These are phyloP conservation scores for Drosophila pachea DNA, from an alignment of 1,140 invertebrate genomes.

Conservation along the genomic window DNA sequence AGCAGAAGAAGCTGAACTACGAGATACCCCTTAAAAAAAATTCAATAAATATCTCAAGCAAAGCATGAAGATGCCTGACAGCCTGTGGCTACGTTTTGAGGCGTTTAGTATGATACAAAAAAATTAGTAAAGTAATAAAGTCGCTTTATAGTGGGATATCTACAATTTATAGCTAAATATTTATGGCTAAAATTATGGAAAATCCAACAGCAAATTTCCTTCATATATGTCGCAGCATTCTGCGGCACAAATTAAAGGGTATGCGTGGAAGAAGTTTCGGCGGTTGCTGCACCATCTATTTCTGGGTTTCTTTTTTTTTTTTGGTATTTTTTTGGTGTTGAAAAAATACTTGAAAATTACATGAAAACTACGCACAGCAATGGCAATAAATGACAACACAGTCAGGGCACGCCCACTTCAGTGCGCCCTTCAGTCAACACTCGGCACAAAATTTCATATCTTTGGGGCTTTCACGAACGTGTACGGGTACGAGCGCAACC, in stretches of 20 bases:
- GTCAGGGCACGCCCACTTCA: conserved; percentile 20
- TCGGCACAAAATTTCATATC: conserved; percentile 59
- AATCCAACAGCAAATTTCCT: background rate
- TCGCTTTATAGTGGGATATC: background rate
- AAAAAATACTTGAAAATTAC: conserved; percentile 65
- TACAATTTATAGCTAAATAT: too few relatives aligned
- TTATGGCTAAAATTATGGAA: too few relatives aligned
- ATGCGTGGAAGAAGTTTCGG: conserved; percentile 20
- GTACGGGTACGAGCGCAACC: too few relatives aligned
- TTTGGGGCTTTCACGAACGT: conserved; percentile 44
- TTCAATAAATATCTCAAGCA: background rate
- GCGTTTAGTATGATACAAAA: background rate
- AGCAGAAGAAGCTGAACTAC: conserved; percentile 1
- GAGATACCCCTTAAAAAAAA: background rate
- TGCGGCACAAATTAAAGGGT: conserved; percentile 2
- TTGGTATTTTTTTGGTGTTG: conserved; percentile 29
- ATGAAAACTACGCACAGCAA: conserved; percentile 61
- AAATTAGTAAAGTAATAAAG: background rate
- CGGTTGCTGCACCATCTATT: conserved; percentile 10
- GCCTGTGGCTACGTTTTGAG: too few relatives aligned
- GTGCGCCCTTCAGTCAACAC: conserved; percentile 33
- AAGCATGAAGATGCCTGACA: too few relatives aligned
- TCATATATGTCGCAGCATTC: background rate
- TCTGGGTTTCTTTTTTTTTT: background rate
- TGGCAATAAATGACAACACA: conserved; percentile 61